Evolutionary conservation across 2,888 invertebrate genomes (phyloP), one percentile per base, ranked within the genome.

Genomic region (Zootermopsis nevadensis): DNA sequence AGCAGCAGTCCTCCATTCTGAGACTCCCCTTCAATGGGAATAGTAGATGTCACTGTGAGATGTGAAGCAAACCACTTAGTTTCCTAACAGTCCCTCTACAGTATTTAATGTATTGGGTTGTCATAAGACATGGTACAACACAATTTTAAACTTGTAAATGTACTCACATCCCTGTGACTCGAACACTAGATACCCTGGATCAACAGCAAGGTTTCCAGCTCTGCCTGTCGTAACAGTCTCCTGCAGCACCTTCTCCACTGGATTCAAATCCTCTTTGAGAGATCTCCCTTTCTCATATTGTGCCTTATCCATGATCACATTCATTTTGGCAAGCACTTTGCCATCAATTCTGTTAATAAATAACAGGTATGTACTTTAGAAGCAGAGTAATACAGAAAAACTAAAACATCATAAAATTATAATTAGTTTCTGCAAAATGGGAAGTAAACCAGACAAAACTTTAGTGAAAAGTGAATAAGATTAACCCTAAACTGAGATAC

Each of bases 141-240:
- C 19, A 48, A 48, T 48, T 48, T 12, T 15, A 15, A 19, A 48
- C 48, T 48, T 48, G 12, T 15, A 48, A 48, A 19, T 48, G 48
- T n/a, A 91, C 94, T 93, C 89, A 96, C 96, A 91, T 88, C 93
- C 87, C 30, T 89, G 92, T 2, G 95, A 93, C 87, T 94, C 93
- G 86, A 96, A 93, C 81, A 94, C 92, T 84, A 97, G 89, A 88
- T 94, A 97, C 84, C 94, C 93, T 0, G 97, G 96, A 89, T 98
- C 97, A 0, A 97, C 94, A 35, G 93, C 93, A 1, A 97, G 89
- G 48, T 94, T 94, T 1, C 97, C 97, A 12, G 97, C 94, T 87
- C 91, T 92, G 8, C 97, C 97, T 0, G 91, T 91, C 2, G 93
- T 91, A 0, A 98, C 91, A 19, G 94, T 94, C 69, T 95, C 94